Base-by-base conservation (phyloP, 2,113 vertebrate species). In the Eurypyga helias region DNA sequence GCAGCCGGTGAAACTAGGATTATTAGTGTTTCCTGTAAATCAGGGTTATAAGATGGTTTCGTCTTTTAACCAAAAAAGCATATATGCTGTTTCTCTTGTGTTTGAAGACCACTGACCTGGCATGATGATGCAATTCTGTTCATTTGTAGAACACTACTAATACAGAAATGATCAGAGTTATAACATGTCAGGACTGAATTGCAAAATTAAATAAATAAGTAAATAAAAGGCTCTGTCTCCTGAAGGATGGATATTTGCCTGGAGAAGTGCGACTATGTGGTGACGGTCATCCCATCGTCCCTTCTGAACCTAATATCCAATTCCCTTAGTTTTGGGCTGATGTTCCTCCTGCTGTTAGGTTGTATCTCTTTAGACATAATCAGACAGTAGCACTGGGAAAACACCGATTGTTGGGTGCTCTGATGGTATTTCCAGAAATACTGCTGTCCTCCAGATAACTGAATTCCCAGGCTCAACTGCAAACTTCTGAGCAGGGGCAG, bases 381-480 rank as follows among this genome's bases (percentile, higher is more conserved):
- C 17, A 78, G 36, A 11, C 10, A 28, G 66, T 11, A 52, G 69
- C 8, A 0, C 52, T 5, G 31, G 51, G 67, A n/a, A 43, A 71
- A 16, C 88, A 33, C 13, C 13, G 55, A 14, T 64, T 48, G 58
- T 29, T 62, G 84, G 54, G 34, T 83, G 78, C 64, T 57, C 67
- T 95, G 92, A 94, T 93, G 95, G 6, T 16, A 29, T 92, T 97
- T 84, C 90, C 96, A 95, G 97, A 82, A 79, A 43, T 4, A 6
- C 80, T 75, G 60, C 90, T 90, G 41, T 79, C 61, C 58, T 83
- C 21, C 89, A 95, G 88, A 90, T 49, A 89, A 92, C 97, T 20
- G 64, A 89, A 94, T 94, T 95, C 94, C 96, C 95, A 96, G 83
- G 41, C 80, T 90, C 64, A 16, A 17, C 0, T 25, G 76, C 89